phyloP scores from a whole-genome alignment of 1,140 invertebrate species.

The Arctopsyche grandis region DNA sequence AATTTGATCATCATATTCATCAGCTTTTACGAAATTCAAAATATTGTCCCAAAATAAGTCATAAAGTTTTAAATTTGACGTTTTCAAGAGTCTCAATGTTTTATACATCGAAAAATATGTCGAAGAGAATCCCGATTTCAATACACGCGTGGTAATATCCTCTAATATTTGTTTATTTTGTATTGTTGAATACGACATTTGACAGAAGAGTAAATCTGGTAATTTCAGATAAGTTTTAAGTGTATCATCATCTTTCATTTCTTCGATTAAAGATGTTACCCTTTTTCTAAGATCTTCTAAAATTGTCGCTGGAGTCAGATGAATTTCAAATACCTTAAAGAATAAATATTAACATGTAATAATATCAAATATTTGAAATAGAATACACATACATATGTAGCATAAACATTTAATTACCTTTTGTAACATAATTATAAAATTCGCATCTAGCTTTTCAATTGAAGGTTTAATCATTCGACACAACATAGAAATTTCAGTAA shows the following conservation, averaged over 20 bases:
- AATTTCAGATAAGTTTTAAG: constrained; percentile 15
- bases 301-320: constrained; percentile 32
- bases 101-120: constrained; percentile 56
- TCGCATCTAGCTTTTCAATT: neutral
- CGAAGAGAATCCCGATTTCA: constrained; percentile 46
- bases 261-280: constrained; percentile 30
- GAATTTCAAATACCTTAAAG: constrained; percentile 43
- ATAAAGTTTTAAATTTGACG: constrained; percentile 56
- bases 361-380: neutral
- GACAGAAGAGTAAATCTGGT: constrained; percentile 29
- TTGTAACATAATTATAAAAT: neutral
- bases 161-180: constrained; percentile 54
- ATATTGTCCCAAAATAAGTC: constrained; percentile 58
- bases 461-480: neutral
- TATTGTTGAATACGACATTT: constrained; percentile 48
- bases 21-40: constrained; percentile 49
- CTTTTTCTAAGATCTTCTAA: neutral
- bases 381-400: no score
- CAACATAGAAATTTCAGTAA: neutral
- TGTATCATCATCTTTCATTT: constrained; percentile 42
- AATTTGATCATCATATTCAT: constrained; percentile 48
- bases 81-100: constrained; percentile 58
- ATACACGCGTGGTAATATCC: constrained; percentile 54
- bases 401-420: neutral
- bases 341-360: constrained; percentile 6